Base-by-base conservation (phyloP, 2,113 vertebrate genomes). In the Corythoichthys haematopterus region DNA sequence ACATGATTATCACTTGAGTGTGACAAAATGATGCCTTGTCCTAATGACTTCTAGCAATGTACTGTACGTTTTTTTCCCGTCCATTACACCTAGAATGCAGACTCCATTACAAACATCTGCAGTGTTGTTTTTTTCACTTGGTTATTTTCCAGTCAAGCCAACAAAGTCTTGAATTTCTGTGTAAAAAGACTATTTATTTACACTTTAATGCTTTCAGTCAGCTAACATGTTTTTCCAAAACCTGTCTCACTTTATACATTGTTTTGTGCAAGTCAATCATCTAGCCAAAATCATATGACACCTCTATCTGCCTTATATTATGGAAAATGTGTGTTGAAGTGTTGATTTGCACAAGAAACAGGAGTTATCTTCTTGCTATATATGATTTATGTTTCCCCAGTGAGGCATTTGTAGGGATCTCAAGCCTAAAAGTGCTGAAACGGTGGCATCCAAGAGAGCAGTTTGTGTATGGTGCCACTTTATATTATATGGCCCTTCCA, bases 231-330 rank as follows among this genome's bases (percentile, higher is more conserved):
- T 2, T 56, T 4, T 56, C 20, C 36, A 35, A 40, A 51, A 50
- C 33, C 16, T 14, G 8, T 38, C 36, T 47, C 0, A 2, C 43
- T 33, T 33, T 50, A 9, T 9, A 65, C 35, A 4, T 65, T 1
- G 11, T 76, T 70, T 52, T 38, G 36, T 64, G 65, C 65, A 69
- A 55, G 48, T 72, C 66, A 37, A 20, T 67, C 37, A 3, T 69
- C 68, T 70, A 15, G 7, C 37, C 67, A 4, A 43, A 7, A n/a
- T 77, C 62, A 60, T 55, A 57, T 45, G 36, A 59, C 52, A 57
- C 38, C 71, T 65, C 43, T 48, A 72, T 67, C 77, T 79, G 73
- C 81, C 78, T 81, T 81, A 73, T 63, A 68, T 64, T 14, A 40
- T 69, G 9, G 72, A 43, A 64, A 60, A 60, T 64, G 20, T 20